phyloP scores from a whole-genome alignment of 1,140 invertebrate genomes.

The Macrostomum lignano region DNA sequence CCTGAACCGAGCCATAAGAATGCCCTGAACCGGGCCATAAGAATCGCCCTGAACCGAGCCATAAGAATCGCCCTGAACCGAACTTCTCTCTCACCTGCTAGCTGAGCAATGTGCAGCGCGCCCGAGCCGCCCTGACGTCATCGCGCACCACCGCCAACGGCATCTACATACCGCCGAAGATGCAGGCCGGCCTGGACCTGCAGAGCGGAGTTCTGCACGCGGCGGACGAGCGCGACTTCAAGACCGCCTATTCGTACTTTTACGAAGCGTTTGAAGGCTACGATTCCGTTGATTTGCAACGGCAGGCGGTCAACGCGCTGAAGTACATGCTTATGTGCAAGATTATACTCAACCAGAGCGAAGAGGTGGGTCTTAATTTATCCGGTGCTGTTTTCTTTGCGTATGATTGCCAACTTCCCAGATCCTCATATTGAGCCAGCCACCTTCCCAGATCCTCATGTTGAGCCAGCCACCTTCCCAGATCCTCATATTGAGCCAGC shows the following conservation, averaged over 20 bases:
- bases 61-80: too few species aligned
- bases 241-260: constrained; percentile 98
- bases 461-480: too few species aligned
- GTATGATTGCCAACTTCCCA: too few species aligned
- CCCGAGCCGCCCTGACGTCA: constrained; percentile 67
- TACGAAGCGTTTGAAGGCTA: constrained; percentile 99
- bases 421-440: too few species aligned
- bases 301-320: constrained; percentile 61
- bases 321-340: constrained; percentile 98
- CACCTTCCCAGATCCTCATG: too few species aligned
- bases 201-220: constrained; percentile 94
- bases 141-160: constrained; percentile 93
- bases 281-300: constrained; percentile 61
- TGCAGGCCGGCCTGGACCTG: constrained; percentile 77
- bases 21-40: too few species aligned
- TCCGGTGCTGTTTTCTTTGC: too few species aligned
- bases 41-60: too few species aligned
- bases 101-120: constrained; percentile 51
- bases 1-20: too few species aligned
- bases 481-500: too few species aligned
- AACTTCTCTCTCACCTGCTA: too few species aligned
- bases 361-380: too few species aligned
- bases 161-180: constrained; percentile 90
- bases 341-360: constrained; percentile 63
- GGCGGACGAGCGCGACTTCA: constrained; percentile 92